These are phyloP conservation scores for Lathronympha strigana DNA, from an alignment of 2,888 invertebrate genomes.

Conservation along the genomic window DNA sequence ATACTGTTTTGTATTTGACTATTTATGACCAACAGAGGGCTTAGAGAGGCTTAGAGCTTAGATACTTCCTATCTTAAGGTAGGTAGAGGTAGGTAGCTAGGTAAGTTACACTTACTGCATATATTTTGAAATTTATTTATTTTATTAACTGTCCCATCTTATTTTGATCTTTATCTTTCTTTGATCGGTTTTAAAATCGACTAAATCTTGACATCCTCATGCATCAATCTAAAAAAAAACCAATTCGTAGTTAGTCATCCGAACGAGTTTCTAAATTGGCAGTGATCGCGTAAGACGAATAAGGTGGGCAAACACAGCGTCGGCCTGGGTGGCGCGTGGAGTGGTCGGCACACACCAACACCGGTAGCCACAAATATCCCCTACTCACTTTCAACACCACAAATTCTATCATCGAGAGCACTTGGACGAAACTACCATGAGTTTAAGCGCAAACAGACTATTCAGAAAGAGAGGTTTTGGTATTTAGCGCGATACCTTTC, in stretches of 20 bases:
- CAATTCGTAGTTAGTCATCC: neutral
- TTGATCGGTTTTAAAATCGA: too few relatives aligned
- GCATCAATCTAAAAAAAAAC: too few relatives aligned
- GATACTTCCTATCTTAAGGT: too few relatives aligned
- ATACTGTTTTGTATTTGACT: too few relatives aligned
- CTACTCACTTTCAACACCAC: slow-evolving; percentile 68
- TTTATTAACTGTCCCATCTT: too few relatives aligned
- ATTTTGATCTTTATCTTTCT: too few relatives aligned
- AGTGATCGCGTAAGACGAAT: slow-evolving; percentile 46
- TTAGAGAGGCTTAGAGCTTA: too few relatives aligned
- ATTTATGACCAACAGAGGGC: too few relatives aligned
- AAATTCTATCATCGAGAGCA: slow-evolving; percentile 62
- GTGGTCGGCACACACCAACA: slow-evolving; percentile 79
- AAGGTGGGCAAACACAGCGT: slow-evolving; percentile 50
- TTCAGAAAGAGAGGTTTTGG: slow-evolving; percentile 4
- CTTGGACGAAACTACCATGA: slow-evolving; percentile 45
- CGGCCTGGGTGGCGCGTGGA: slow-evolving; percentile 74
- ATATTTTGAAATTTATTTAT: too few relatives aligned
- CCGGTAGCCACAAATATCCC: slow-evolving; percentile 79
- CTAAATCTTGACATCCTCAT: too few relatives aligned
- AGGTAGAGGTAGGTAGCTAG: too few relatives aligned
- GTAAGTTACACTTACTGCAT: too few relatives aligned
- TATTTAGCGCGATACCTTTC: slow-evolving; percentile 13
- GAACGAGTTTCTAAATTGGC: slow-evolving; percentile 25
- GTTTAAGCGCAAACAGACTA: slow-evolving; percentile 37